Evolutionary conservation across 2,113 vertebrate species (phyloP), one percentile per base, ranked within the genome.

Genomic region (Axis porcinus): DNA sequence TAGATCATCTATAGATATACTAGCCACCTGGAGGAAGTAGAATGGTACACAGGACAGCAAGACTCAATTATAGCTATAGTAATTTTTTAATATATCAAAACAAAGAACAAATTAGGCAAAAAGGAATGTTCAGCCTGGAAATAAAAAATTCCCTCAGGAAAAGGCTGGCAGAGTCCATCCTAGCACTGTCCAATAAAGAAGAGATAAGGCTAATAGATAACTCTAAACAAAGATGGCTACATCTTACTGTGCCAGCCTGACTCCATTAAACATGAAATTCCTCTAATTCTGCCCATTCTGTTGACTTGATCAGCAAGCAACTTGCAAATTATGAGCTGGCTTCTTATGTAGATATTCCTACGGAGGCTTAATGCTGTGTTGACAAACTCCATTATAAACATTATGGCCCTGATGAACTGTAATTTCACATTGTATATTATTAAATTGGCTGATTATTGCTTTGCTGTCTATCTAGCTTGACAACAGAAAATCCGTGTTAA

Each of bases 351-450:
- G 36, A 36, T 74, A 67, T 64, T 45, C 67, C 30, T 94, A 45
- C 43, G 55, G 16, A 86, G 36, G 95, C 55, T 55, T 62, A 74
- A 82, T 23, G 15, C 40, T 82, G 9, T 52, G 6, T 25, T 86
- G 60, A 89, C 15, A 7, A 97, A 88, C 19, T 23, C 50, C 58
- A 23, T 40, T 30, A 87, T 55, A 82, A 95, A 89, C 43, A 70
- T 76, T 74, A 54, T 60, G 43, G 21, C 76, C 85, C 12, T 92
- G 88, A 13, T 76, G 33, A 70, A 76, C n/a, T 36, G 70, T 54
- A 91, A 95, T 76, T 97, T 90, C 84, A 95, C 47, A 76, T 15
- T 67, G 6, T 50, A 50, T 52, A 64, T 62, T 92, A 70, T 95
- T 96, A 79, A 94, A 58, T 25, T 91, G n/a, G 12, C 14, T 74